These are phyloP conservation scores for Tetraneura akinire DNA, from an alignment of 1,140 invertebrate species.

Conservation along the genomic window DNA sequence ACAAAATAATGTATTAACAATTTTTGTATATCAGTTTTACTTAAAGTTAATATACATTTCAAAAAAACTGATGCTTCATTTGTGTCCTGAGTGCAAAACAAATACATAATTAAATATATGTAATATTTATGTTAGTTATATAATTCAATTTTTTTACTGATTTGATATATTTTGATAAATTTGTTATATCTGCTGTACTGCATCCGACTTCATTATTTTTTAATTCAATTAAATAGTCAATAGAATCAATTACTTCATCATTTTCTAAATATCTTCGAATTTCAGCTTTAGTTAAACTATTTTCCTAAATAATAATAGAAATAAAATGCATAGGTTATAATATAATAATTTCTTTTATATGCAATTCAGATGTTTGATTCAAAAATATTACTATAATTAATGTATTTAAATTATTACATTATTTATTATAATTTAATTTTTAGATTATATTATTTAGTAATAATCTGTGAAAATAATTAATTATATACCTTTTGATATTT, in stretches of 20 bases:
- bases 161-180: background rate
- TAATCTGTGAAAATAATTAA: background rate
- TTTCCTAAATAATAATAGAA: conserved; percentile 6
- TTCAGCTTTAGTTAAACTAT: conserved; percentile 29
- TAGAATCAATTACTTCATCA: conserved; percentile 27
- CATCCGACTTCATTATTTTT: conserved; percentile 1
- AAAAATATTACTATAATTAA: no score
- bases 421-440: no score
- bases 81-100: conserved; percentile 17
- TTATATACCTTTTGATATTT: conserved; percentile 41
- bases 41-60: conserved; percentile 29
- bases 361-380: no score
- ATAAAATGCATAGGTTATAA: background rate
- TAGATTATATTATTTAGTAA: no score
- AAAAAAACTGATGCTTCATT: background rate
- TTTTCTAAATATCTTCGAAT: conserved; percentile 43
- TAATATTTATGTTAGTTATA: background rate
- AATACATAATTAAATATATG: background rate
- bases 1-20: conserved; percentile 32
- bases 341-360: background rate
- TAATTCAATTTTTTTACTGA: background rate
- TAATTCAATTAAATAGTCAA: conserved; percentile 47
- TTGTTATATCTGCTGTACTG: background rate
- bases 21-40: background rate
- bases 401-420: no score